A percentile compares a stretch with the other conserved stretches of the same genome.
phyloP scores from a whole-genome alignment of 2,888 invertebrate species.

The Drosophila incognita region DNA sequence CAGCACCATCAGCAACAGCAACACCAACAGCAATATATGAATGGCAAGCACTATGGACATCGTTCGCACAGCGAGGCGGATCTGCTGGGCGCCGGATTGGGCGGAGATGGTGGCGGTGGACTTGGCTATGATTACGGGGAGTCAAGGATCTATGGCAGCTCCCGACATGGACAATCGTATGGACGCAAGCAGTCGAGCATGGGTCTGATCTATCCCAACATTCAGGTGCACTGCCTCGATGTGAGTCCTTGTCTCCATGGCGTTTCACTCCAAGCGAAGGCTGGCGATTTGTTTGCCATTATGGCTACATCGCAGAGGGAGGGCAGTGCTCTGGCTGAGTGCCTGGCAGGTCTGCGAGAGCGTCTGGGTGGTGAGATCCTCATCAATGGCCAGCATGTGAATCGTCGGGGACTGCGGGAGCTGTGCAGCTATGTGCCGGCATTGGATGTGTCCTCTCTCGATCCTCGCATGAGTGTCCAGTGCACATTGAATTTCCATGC shows the following conservation, averaged over 20 bases:
- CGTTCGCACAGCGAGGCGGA: constrained; percentile 95
- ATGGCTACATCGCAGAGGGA: constrained; percentile 95
- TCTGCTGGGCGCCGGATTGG: constrained; percentile 88
- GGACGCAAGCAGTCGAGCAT: constrained; percentile 83
- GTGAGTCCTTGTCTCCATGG: constrained; percentile 90
- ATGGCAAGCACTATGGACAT: constrained; percentile 85
- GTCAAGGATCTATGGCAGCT: constrained; percentile 82
- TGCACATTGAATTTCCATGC: constrained; percentile 95
- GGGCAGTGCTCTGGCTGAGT: constrained; percentile 93
- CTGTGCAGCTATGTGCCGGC: constrained; percentile 87
- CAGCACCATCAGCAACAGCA: constrained; percentile 69
- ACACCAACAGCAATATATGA: constrained; percentile 74
- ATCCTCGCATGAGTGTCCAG: constrained; percentile 93
- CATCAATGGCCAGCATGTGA: constrained; percentile 94
- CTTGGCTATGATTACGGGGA: constrained; percentile 82
- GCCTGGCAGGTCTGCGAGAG: constrained; percentile 91
- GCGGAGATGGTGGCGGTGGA: constrained; percentile 77
- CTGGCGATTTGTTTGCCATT: constrained; percentile 95
- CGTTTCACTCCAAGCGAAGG: constrained; percentile 94
- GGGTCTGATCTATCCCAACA: constrained; percentile 85
- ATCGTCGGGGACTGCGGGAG: constrained; percentile 89
- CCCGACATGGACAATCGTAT: constrained; percentile 63
- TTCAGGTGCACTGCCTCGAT: constrained; percentile 89
- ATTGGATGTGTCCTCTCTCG: constrained; percentile 82
- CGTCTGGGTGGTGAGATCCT: constrained; percentile 91